Evolutionary conservation across 2,113 vertebrate species (phyloP).

Genomic region (Felis catus): F.catus_Fca126_mat1.0 CM031413.1:30656501-30657000

Average conservation of each 20-base stretch:
- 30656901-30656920: neutral
- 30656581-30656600: neutral
- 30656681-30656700: neutral
- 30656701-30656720: neutral
- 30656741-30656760: neutral
- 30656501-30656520: neutral
- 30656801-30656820: neutral
- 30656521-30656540: neutral
- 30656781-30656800: neutral
- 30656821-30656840: neutral
- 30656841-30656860: neutral
- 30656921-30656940: neutral
- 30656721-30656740: neutral
- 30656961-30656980: neutral
- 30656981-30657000: neutral
- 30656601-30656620: neutral
- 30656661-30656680: neutral
- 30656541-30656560: neutral
- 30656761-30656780: neutral
- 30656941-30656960: neutral
- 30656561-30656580: neutral
- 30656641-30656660: neutral
- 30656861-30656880: neutral
- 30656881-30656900: neutral
- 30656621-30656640: neutral